Base-by-base conservation (phyloP, 2,797 vertebrate species). In the Euthynnus affinis region DNA sequence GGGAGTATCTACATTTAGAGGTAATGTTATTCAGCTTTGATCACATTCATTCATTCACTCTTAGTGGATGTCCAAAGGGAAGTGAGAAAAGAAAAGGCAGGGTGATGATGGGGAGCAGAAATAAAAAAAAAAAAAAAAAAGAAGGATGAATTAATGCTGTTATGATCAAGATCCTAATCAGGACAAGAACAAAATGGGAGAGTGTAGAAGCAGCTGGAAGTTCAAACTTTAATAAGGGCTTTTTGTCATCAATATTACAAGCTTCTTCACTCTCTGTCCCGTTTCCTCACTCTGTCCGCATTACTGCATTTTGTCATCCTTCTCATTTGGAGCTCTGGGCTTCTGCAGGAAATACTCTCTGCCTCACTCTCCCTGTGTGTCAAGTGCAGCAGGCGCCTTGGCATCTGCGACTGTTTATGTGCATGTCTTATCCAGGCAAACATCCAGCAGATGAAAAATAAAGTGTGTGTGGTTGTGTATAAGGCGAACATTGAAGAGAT, bases 181-280 rank as follows among this genome's bases (percentile, higher is more conserved):
- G 61, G 23, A 61, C 22, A 20, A 72, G 80, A 81, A 80, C 74
- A 85, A 83, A 88, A 70, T 37, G 71, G 53, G 60, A 81, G 61
- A 61, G 59, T 17, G 80, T 44, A 69, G 83, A 71, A 80, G 84
- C 83, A 90, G 85, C 87, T 85, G 72, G 70, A 81, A 70, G 74
- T 80, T 88, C 53, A 89, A 82, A 85, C 80, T 90, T 88, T 82
- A 83, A 89, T 84, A 80, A 75, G 68, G 72, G 60, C 52, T 78
- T 83, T 83, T 74, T 75, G 83, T 88, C 86, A 88, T 88, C 52
- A 80, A 83, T 89, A 83, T 88, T 83, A 84, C 12, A 74, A 72
- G 71, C 34, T 66, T 67, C 66, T 75, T 77, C 64, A 13, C 46
- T 82, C 79, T 42, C 9, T 1, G 48, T 64, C 72, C 37, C 1